A percentile compares a stretch with the other conserved stretches of the same genome.
Conservation (phyloP, 2,113 vertebrate species). For the Oceanites oceanicus region DNA sequence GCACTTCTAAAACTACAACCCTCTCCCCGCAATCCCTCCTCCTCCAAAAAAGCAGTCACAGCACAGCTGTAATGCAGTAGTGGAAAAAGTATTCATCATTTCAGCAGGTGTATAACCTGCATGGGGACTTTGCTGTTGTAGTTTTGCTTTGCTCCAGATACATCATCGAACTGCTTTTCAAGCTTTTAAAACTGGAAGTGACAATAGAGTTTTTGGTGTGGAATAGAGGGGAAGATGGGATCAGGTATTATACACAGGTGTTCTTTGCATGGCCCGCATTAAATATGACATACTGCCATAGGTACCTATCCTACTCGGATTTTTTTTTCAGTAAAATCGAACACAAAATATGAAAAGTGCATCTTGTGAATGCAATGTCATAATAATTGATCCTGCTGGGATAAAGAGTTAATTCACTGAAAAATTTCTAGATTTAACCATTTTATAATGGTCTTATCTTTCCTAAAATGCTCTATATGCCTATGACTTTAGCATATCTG, state of each 20-base stretch:
- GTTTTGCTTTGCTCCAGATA: not conserved
- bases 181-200: not conserved
- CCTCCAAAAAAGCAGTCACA: not conserved
- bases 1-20: not conserved
- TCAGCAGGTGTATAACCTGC: not conserved
- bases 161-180: not conserved
- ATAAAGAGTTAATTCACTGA: not conserved
- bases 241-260: not conserved
- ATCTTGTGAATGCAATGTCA: not conserved
- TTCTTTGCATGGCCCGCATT: not conserved
- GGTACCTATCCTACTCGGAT: not conserved
- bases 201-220: not conserved
- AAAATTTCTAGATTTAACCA: not conserved
- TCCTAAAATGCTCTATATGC: not conserved
- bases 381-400: not conserved
- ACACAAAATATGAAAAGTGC: not conserved
- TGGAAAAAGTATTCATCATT: not conserved
- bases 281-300: not conserved
- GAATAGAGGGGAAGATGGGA: not conserved
- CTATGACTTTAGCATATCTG: not conserved
- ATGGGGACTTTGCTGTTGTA: not conserved
- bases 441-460: not conserved
- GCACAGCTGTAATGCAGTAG: not conserved
- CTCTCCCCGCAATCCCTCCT: rapidly evolving
- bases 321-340: not conserved